A percentile compares a stretch with the other conserved stretches of the same genome.
These are phyloP conservation scores for Melitaea athalia DNA, from an alignment of 2,888 invertebrate genomes.

Conservation along the genomic window DNA sequence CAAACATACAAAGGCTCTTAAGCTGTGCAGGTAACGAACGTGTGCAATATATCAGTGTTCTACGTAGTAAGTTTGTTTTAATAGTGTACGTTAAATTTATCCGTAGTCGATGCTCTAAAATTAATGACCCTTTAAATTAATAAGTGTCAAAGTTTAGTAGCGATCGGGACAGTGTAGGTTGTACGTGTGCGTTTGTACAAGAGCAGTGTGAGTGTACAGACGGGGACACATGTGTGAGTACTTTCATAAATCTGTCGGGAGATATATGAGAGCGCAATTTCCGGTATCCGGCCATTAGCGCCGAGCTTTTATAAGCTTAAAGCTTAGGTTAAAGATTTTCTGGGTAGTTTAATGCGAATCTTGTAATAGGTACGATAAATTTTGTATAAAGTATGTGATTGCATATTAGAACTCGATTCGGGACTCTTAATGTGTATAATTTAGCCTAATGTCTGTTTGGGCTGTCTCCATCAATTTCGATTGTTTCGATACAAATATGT, in stretches of 20 bases:
- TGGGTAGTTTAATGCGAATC: constrained; percentile 83
- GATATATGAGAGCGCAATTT: constrained; percentile 95
- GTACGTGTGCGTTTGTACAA: constrained; percentile 47
- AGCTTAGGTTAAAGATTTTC: constrained; percentile 83
- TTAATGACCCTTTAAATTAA: constrained; percentile 78
- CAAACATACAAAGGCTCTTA: not conserved
- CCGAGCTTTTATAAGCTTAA: constrained; percentile 85
- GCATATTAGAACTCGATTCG: constrained; percentile 81
- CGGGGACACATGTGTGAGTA: constrained; percentile 83
- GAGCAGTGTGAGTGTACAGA: constrained; percentile 68
- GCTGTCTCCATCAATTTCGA: constrained; percentile 43
- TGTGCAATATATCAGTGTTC: constrained; percentile 20
- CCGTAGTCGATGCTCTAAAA: constrained; percentile 59
- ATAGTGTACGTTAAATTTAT: constrained; percentile 47
- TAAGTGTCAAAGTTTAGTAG: constrained; percentile 76
- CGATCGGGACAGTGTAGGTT: constrained; percentile 41
- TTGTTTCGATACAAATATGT: constrained; percentile 39
- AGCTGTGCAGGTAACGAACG: constrained; percentile 23
- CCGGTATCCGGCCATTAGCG: constrained; percentile 94
- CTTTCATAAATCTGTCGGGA: constrained; percentile 95
- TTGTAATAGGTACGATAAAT: constrained; percentile 83
- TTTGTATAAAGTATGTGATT: constrained; percentile 82
- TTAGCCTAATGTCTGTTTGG: constrained; percentile 77
- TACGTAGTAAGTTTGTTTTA: constrained; percentile 30
- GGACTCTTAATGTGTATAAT: constrained; percentile 80